Base-by-base conservation (phyloP, 2,113 vertebrate species). In the Salvelinus fontinalis region DNA sequence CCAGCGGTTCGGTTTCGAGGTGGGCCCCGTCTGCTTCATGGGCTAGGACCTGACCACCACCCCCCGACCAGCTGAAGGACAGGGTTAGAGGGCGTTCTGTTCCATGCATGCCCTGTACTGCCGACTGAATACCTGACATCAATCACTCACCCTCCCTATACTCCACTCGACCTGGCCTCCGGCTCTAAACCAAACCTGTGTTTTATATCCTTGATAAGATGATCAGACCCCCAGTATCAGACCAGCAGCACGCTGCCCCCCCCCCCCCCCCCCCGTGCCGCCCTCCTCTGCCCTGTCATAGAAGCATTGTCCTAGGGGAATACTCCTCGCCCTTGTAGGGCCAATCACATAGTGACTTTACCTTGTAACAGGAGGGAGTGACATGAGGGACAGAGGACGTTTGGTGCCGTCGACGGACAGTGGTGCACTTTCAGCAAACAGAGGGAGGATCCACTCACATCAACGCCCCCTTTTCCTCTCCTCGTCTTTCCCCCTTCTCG, bases 1-100 rank as follows among this genome's bases (percentile, higher is more conserved):
- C 92, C 97, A 99, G 94, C 96, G 97, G 89, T 99, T 99, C 89
- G 97, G 98, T 90, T 99, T 99, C 81, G 97, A 99, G 95, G 95
- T 99, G 20, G 97, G 98, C 81, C 92, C 98, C 24, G 97, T 95
- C 89, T 99, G 98, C 88, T 99, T 99, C 92, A 96, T 98, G 77
- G 98, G 98, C 92, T 99, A 95, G 95, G n/a, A 60, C 16, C 49
- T 13, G 49, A 51, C 89, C 84, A 83, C 84, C 78, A 71, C 87
- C 39, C 86, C 87, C 91, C 90, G 91, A 90, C 88, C 92, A 91
- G 92, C 95, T 95, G 95, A 90, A 83, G 85, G 90, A 90, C 91
- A 44, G 39, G 39, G 39, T 44, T 44, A 44, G 39, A 44, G 39
- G 7, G 39, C 9, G 39, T 44, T 44, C 39, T 44, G 39, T 44